Percentiles rank a stretch among this genome's conserved stretches.
These are phyloP conservation scores for Cryptus viduatorius DNA, from an alignment of 2,888 invertebrate genomes.

Conservation along the genomic window DNA sequence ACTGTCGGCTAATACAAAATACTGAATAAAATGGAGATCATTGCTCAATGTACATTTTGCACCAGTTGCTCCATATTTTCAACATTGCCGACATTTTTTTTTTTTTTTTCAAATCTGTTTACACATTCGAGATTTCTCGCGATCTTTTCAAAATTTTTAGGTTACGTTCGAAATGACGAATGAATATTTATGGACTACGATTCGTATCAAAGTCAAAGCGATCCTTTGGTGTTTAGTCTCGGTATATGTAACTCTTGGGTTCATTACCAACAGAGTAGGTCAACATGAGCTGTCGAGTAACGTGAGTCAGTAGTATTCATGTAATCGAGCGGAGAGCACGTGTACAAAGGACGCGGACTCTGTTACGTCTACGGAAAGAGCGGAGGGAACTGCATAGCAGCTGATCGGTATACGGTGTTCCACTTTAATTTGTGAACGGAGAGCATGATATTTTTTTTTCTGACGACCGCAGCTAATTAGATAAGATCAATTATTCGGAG, in stretches of 20 bases:
- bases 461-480: background rate
- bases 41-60: too few species aligned
- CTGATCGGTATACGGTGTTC: background rate
- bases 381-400: background rate
- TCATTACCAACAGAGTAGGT: slow-evolving; percentile 5
- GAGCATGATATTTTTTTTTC: background rate
- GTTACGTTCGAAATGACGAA: too few species aligned
- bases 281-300: background rate
- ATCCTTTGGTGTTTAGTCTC: background rate
- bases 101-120: too few species aligned
- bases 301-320: background rate
- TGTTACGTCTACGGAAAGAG: background rate
- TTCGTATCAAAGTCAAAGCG: background rate
- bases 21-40: too few species aligned
- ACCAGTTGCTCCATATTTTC: too few species aligned
- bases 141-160: too few species aligned
- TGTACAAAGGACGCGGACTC: background rate
- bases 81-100: too few species aligned
- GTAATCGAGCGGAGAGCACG: background rate
- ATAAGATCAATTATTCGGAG: background rate
- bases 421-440: background rate
- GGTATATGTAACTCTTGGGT: background rate
- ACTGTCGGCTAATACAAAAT: too few species aligned
- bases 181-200: too few species aligned
- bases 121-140: too few species aligned